Conservation (phyloP, 2,113 vertebrate genomes). For the Galeopterus variegatus region DNA sequence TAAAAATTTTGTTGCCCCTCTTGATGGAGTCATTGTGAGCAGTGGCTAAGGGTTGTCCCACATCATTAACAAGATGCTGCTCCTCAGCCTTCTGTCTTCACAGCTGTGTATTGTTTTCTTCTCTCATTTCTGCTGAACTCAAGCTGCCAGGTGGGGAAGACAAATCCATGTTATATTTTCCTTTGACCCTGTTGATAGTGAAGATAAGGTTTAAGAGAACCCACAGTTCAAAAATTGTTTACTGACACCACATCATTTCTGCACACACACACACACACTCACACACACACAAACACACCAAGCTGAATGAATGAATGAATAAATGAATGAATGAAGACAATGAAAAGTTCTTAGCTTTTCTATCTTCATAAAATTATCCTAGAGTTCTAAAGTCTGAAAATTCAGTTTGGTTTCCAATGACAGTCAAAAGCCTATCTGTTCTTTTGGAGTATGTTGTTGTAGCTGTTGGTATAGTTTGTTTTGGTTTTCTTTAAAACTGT, state of each 20-base stretch:
- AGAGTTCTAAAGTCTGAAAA: neutral
- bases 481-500: neutral
- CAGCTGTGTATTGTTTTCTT: neutral
- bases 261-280: neutral
- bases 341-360: neutral
- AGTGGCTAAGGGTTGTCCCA: neutral
- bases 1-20: neutral
- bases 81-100: neutral
- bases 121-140: slow-evolving; percentile 1
- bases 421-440: neutral
- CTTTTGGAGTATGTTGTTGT: neutral
- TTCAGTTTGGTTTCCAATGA: slow-evolving; percentile 15
- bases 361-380: slow-evolving; percentile 23
- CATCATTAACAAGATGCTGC: neutral
- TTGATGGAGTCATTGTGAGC: neutral
- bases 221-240: neutral
- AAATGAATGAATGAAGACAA: neutral
- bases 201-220: neutral
- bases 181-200: neutral
- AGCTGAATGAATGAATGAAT: neutral
- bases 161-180: neutral
- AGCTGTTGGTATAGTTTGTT: neutral
- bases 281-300: neutral
- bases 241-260: neutral
- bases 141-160: neutral